Evolutionary conservation across 2,888 invertebrate species (phyloP), one percentile per base, ranked within the genome.

Genomic region (Andrena flavipes): DNA sequence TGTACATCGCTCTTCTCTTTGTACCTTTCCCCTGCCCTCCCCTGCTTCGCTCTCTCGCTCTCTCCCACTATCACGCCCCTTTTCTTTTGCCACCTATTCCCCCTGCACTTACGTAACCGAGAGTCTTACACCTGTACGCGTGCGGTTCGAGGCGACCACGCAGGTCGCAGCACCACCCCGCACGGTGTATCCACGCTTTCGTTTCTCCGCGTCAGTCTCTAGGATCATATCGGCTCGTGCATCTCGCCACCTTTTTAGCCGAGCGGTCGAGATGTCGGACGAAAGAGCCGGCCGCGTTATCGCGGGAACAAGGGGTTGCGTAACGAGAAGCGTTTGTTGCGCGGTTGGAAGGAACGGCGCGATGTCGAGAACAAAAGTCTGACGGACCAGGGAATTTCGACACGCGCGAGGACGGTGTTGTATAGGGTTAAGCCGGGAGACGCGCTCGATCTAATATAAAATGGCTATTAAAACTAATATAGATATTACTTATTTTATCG

Each of bases 381-480:
- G 56, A 48, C n/a, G 65, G 62, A 74, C 49, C 62, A 59, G 62
- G 64, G 67, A 75, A 62, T 86, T 87, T 76, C 67, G 82, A 86
- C 87, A 80, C 77, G 82, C 73, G 86, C 79, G 86, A 75, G 71
- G 69, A 86, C 81, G 73, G 48, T 54, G 56, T 63, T 74, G 56
- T 10, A 16, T n/a, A n/a, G n/a, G n/a, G n/a, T n/a, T n/a, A n/a
- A n/a, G n/a, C n/a, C n/a, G n/a, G n/a, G n/a, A n/a, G n/a, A n/a
- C n/a, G n/a, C n/a, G n/a, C n/a, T n/a, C n/a, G n/a, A n/a, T n/a
- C n/a, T n/a, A n/a, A n/a, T n/a, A n/a, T n/a, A n/a, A n/a, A n/a
- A n/a, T n/a, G n/a, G n/a, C n/a, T n/a, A n/a, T n/a, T n/a, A n/a
- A n/a, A n/a, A n/a, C n/a, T n/a, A n/a, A n/a, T n/a, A n/a, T n/a